Percentiles rank a stretch among this genome's conserved stretches.
Evolutionary conservation across 2,888 invertebrate genomes (phyloP).

Genomic region (Scrobipalpa atriplicella): DNA sequence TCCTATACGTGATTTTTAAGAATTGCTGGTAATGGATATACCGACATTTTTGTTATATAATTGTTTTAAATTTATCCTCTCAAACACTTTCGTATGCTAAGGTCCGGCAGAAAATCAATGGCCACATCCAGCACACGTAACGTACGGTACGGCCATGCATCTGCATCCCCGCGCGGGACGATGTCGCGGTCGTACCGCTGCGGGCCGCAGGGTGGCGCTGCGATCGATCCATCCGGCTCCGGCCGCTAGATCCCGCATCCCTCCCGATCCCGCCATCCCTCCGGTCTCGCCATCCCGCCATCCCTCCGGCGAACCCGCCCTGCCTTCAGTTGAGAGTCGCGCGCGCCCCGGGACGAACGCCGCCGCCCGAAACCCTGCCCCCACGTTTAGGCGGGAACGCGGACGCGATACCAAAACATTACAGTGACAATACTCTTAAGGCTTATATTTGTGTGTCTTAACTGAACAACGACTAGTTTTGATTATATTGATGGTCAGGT

Average conservation of each 20-base stretch:
- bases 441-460: constrained; percentile 3
- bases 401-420: constrained; percentile 30
- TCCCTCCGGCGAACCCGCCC: constrained; percentile 47
- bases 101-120: neutral
- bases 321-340: constrained; percentile 50
- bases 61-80: no score
- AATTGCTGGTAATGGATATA: no score
- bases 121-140: constrained; percentile 42
- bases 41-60: no score
- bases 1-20: no score
- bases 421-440: neutral
- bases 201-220: constrained; percentile 55
- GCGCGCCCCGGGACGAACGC: constrained; percentile 50
- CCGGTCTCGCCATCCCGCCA: constrained; percentile 59
- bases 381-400: constrained; percentile 76
- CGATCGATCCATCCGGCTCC: constrained; percentile 52
- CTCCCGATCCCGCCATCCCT: constrained; percentile 49
- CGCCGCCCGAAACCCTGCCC: constrained; percentile 54
- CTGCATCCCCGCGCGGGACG: constrained; percentile 80
- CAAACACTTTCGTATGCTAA: no score
- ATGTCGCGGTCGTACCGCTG: constrained; percentile 47
- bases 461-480: neutral
- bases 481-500: neutral
- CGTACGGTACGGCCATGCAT: constrained; percentile 57
- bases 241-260: constrained; percentile 37